Conservation (phyloP, 2,113 vertebrate genomes). For the Rhegmatorhina hoffmannsi region DNA sequence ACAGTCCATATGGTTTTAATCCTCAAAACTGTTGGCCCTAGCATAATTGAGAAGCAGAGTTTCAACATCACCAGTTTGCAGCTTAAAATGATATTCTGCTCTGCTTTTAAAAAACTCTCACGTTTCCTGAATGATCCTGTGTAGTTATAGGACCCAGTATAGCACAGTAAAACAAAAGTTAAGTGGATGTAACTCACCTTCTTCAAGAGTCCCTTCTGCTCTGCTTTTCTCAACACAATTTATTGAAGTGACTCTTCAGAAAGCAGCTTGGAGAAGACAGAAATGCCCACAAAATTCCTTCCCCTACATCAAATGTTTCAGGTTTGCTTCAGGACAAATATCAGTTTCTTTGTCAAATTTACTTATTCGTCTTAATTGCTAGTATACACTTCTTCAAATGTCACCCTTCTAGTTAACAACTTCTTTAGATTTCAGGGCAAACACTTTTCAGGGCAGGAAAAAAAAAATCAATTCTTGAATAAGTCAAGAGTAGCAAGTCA, state of each 20-base stretch:
- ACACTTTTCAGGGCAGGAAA: background rate
- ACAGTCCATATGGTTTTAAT: constrained; percentile 48
- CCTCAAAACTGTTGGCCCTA: constrained; percentile 5
- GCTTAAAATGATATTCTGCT: constrained; percentile 27
- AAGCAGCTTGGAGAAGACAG: background rate
- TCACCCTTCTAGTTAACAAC: background rate
- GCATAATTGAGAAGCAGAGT: background rate
- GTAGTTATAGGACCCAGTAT: background rate
- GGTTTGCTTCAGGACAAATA: constrained; percentile 1
- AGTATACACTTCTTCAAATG: background rate
- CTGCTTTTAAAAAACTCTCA: background rate
- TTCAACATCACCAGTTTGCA: background rate
- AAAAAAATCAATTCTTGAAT: constrained; percentile 2
- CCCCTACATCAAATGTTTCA: background rate
- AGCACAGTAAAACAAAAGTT: background rate
- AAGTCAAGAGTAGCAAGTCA: background rate
- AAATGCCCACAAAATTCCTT: background rate
- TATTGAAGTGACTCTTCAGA: background rate
- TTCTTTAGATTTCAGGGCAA: constrained; percentile 36
- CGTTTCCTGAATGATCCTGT: background rate
- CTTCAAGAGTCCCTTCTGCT: background rate
- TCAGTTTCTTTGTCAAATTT: constrained; percentile 6
- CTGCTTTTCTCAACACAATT: background rate
- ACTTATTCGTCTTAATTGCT: background rate
- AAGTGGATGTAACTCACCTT: background rate